phyloP scores from a whole-genome alignment of 2,113 vertebrate genomes.

The Eudorcas thomsonii region DNA sequence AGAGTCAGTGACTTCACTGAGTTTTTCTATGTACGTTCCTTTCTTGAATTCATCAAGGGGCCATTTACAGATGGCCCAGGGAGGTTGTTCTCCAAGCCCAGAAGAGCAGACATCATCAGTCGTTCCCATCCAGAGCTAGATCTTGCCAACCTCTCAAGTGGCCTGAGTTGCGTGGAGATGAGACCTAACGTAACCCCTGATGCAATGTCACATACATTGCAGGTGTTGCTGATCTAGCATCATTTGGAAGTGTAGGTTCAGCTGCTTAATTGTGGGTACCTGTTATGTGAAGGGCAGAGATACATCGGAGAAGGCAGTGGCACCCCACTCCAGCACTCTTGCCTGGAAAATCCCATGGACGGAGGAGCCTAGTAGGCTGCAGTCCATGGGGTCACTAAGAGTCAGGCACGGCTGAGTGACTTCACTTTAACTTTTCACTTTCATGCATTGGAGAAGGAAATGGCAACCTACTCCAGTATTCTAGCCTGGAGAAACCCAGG shows the following conservation, averaged over 20 bases:
- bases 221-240: neutral
- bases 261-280: neutral
- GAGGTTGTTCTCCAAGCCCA: neutral
- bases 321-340: no score
- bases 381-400: no score
- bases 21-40: neutral
- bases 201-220: neutral
- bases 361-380: no score
- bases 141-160: neutral
- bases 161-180: neutral
- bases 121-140: neutral
- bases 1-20: neutral
- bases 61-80: neutral
- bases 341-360: no score
- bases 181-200: neutral
- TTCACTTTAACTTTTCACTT: no score
- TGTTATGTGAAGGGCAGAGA: neutral
- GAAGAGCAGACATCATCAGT: neutral
- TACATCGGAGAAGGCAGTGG: no score
- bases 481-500: no score
- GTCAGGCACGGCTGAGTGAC: no score
- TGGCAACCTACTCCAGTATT: no score
- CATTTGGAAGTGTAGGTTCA: neutral
- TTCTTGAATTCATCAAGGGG: neutral
- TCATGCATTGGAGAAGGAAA: no score